phyloP scores from a whole-genome alignment of 2,113 vertebrate genomes.

The Marmota monax region DNA sequence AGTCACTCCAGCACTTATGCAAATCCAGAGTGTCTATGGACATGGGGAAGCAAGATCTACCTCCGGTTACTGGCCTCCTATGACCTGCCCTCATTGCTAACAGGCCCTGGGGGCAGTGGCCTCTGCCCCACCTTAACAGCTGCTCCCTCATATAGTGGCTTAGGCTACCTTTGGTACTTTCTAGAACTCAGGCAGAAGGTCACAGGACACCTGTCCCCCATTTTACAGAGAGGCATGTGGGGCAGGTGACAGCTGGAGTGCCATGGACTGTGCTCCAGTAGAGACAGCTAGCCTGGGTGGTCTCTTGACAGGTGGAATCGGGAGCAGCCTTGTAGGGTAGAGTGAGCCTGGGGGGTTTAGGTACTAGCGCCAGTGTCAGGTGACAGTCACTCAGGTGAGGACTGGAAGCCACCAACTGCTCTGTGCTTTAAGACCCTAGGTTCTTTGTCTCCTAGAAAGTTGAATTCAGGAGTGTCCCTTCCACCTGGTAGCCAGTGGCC shows the following conservation, averaged over 20 bases:
- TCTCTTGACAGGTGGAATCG: background rate
- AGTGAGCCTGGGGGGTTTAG: background rate
- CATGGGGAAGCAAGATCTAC: background rate
- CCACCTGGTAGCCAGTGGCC: too few relatives aligned
- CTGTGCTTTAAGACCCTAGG: background rate
- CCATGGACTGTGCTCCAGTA: background rate
- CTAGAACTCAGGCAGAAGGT: background rate
- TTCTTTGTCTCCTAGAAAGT: background rate
- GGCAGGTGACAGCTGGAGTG: background rate
- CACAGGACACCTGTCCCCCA: background rate
- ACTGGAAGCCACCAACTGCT: background rate
- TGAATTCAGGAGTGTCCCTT: background rate
- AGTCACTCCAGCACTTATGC: too few relatives aligned
- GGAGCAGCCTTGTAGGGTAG: background rate
- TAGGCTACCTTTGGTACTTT: background rate
- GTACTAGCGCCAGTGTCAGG: background rate
- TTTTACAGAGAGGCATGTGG: background rate
- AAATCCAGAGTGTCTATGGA: background rate
- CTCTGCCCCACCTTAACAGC: background rate
- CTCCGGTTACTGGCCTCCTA: background rate
- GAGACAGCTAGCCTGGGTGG: accelerated
- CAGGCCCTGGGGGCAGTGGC: background rate
- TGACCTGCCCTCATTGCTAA: background rate
- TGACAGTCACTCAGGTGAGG: background rate
- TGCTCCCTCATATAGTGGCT: background rate